phyloP scores from a whole-genome alignment of 2,797 vertebrate species.

The Pyrocephalus nanus region DNA sequence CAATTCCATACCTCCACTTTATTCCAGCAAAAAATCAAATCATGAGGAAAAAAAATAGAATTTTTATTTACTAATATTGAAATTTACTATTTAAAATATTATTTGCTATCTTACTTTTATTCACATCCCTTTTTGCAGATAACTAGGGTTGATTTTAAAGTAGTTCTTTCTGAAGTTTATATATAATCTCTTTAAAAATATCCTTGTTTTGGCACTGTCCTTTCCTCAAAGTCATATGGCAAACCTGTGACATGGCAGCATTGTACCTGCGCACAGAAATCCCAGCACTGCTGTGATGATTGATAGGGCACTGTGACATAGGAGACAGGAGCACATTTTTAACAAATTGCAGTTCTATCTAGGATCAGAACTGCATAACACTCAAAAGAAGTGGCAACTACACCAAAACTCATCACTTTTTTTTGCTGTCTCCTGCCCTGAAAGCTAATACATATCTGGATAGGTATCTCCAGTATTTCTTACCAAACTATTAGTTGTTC shows the following conservation, averaged over 20 bases:
- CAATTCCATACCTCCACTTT: not conserved
- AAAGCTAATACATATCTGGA: not conserved
- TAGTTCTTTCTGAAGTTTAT: not conserved
- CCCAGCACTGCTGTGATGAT: not conserved
- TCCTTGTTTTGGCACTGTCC: not conserved
- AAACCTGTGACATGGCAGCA: not conserved
- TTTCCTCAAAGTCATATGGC: conserved; percentile 23
- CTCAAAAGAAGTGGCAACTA: not conserved
- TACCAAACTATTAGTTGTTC: not conserved
- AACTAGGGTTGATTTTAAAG: not conserved
- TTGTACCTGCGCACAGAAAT: not conserved
- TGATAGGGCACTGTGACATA: not conserved
- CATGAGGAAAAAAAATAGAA: rapidly evolving
- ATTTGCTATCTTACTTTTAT: not conserved
- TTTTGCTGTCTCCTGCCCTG: not conserved
- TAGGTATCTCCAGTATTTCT: not conserved
- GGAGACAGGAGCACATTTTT: conserved; percentile 4
- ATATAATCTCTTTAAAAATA: not conserved
- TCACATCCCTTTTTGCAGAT: not conserved
- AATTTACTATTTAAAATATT: not conserved
- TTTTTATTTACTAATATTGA: not conserved
- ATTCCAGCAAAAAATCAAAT: not conserved
- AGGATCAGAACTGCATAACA: not conserved
- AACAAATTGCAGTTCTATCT: conserved; percentile 23
- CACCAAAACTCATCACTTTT: not conserved